phyloP scores from a whole-genome alignment of 2,113 vertebrate species.

The Embiotoca jacksoni region DNA sequence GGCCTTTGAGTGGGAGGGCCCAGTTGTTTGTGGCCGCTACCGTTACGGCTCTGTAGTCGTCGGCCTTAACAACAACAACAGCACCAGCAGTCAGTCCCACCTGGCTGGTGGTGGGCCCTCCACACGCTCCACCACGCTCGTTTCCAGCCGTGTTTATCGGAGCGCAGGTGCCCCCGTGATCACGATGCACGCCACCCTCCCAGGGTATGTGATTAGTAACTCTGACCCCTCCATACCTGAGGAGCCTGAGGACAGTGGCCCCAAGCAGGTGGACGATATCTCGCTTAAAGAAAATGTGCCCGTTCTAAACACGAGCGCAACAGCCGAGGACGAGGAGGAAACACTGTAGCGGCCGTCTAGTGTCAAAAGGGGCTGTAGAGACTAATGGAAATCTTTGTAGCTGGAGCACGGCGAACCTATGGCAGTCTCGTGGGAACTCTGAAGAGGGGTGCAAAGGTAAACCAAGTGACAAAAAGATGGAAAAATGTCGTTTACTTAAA shows the following conservation, averaged over 20 bases:
- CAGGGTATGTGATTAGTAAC: slow-evolving; percentile 90
- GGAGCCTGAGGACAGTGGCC: slow-evolving; percentile 80
- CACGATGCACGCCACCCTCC: slow-evolving; percentile 83
- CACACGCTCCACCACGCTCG: slow-evolving; percentile 82
- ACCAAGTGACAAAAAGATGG: background rate
- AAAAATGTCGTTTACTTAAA: background rate
- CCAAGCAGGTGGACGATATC: slow-evolving; percentile 82
- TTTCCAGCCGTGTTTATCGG: slow-evolving; percentile 78
- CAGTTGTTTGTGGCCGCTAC: slow-evolving; percentile 85
- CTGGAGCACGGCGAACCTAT: background rate
- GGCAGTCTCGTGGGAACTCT: background rate
- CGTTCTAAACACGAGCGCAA: slow-evolving; percentile 9
- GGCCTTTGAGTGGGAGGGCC: slow-evolving; percentile 87
- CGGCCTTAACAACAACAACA: slow-evolving; percentile 88
- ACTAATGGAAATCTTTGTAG: background rate
- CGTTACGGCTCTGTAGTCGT: slow-evolving; percentile 88
- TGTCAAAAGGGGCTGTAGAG: background rate
- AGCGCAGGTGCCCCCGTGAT: slow-evolving; percentile 47
- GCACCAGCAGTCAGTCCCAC: slow-evolving; percentile 90
- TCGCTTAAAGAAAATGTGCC: slow-evolving; percentile 80
- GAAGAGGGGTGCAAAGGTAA: slow-evolving; percentile 2
- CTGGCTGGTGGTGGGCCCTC: slow-evolving; percentile 70
- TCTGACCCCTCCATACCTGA: slow-evolving; percentile 87
- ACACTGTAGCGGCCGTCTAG: slow-evolving; percentile 63
- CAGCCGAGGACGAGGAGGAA: slow-evolving; percentile 79